These are phyloP conservation scores for Delichon dasypus DNA, from an alignment of 2,797 vertebrate genomes.

Conservation along the genomic window DNA sequence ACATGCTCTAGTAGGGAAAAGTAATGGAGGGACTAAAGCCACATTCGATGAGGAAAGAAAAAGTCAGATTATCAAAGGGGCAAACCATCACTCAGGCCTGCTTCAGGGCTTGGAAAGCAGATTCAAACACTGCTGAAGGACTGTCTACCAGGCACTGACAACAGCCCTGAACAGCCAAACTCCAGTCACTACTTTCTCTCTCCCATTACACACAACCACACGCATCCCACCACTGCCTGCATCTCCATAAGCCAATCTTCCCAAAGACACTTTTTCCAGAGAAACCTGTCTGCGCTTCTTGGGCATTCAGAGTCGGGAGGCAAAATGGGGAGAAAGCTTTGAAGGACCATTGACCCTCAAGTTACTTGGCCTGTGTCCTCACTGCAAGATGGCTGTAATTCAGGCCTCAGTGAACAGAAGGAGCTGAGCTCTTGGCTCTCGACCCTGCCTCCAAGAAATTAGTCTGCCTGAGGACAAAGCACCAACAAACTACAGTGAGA, in stretches of 20 bases:
- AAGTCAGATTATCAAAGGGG: neutral
- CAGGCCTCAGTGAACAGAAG: neutral
- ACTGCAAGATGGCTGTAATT: neutral
- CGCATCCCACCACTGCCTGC: neutral
- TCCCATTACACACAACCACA: neutral
- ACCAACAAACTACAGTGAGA: neutral
- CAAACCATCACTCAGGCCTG: neutral
- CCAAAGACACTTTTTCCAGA: neutral
- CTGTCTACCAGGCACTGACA: neutral
- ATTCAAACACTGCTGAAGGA: neutral
- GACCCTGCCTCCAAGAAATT: neutral
- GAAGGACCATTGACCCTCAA: neutral
- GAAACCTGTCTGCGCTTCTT: neutral
- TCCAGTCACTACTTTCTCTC: neutral
- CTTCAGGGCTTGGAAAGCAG: neutral
- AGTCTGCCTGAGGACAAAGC: neutral
- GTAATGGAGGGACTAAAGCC: neutral
- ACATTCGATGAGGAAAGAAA: neutral
- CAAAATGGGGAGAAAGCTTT: neutral
- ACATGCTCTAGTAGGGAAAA: neutral
- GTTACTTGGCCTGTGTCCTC: neutral
- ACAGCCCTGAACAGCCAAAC: neutral
- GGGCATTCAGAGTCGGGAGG: neutral
- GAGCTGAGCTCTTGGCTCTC: fast-evolving
- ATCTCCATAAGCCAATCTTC: fast-evolving